Base-by-base conservation (phyloP, 2,113 vertebrate species). In the Nothoprocta perdicaria region DNA sequence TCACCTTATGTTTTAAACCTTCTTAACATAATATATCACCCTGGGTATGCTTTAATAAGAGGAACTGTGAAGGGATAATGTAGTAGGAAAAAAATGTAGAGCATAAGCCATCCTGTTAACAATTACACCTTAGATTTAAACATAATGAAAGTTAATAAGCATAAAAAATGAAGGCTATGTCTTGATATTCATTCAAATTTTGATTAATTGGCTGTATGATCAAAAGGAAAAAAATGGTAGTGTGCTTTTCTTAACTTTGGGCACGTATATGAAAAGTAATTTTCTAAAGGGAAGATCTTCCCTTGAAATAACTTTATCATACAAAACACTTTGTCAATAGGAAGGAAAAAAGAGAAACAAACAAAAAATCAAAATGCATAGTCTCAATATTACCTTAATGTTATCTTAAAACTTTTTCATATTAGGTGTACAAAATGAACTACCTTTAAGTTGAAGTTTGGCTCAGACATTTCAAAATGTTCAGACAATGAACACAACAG, bases 11-110 rank as follows among this genome's bases (percentile, higher is more conserved):
- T 97, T 98, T 98, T 98, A 98, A 96, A 97, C 97, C 98, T 98
- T 97, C 98, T 99, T 99, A 98, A 98, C 98, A 99, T 99, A 99
- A 99, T 99, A 98, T 99, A 99, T 99, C 98, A 99, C 98, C 74
- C 97, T 92, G 66, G 89, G 96, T 97, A 96, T 41, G 77, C 96
- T 98, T 98, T 98, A 98, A 98, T 98, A 98, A 98, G 96, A 86
- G 95, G 95, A 97, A 96, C 94, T 98, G 97, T 97, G 97, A 97
- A 98, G 98, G 98, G 98, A 98, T 97, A 98, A 97, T 98, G 97
- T 97, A 97, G 97, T 94, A 96, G 91, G 53, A 12, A 26, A 52
- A 55, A 13, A 80, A 55, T 97, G 97, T 96, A 97, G 95, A 80
- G 97, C 92, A 94, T 97, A 98, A 98, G 98, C 97, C 96, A 97